These are phyloP conservation scores for Phaethornis superciliosus DNA, from an alignment of 2,113 vertebrate species.

Conservation along the genomic window DNA sequence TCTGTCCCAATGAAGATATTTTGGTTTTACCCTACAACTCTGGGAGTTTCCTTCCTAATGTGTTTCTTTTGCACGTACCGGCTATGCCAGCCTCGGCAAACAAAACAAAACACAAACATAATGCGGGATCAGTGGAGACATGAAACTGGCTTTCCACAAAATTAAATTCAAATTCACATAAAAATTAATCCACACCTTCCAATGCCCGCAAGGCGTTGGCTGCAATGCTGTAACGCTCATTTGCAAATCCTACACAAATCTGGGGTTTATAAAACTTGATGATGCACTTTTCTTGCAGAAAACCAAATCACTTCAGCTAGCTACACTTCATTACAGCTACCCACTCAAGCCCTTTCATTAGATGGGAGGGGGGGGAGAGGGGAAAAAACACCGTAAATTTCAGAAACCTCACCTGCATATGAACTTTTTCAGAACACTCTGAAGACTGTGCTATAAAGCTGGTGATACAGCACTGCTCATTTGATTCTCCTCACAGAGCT, in stretches of 20 bases:
- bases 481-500: background rate
- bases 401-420: background rate
- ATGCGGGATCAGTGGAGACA: constrained; percentile 32
- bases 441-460: background rate
- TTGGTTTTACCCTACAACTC: background rate
- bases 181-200: constrained; percentile 65
- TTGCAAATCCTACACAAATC: constrained; percentile 60
- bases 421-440: background rate
- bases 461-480: background rate
- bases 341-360: background rate
- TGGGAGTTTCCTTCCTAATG: constrained; percentile 34
- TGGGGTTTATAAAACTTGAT: constrained; percentile 40
- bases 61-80: background rate
- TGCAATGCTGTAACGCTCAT: background rate
- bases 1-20: constrained; percentile 12
- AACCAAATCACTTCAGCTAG: constrained; percentile 29
- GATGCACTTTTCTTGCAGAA: constrained; percentile 51
- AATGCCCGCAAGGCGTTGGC: constrained; percentile 40
- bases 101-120: constrained; percentile 16
- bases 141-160: constrained; percentile 65
- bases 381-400: background rate
- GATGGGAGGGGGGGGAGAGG: background rate
- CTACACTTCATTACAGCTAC: background rate
- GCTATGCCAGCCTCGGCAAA: background rate
- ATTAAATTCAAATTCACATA: constrained; percentile 73